Percentiles rank a stretch among this genome's conserved stretches.
Evolutionary conservation across 2,113 vertebrate genomes (phyloP).

Genomic region (Nerophis ophidion): DNA sequence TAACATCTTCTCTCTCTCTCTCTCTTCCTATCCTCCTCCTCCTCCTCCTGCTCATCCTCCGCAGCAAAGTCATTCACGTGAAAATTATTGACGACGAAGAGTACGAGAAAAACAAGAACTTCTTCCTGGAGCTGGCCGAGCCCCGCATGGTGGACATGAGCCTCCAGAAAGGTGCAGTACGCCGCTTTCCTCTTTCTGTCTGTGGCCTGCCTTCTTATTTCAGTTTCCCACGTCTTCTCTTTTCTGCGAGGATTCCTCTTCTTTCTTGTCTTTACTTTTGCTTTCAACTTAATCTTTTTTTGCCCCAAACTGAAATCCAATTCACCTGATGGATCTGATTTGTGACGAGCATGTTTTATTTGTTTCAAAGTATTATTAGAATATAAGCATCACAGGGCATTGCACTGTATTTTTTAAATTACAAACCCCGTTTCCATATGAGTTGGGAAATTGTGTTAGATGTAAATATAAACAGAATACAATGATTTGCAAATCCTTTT

Average conservation of each 20-base stretch:
- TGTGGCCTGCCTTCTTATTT: background rate
- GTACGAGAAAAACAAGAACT: constrained; percentile 99
- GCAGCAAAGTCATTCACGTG: constrained; percentile 98
- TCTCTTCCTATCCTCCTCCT: constrained; percentile 21
- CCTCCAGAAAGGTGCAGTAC: constrained; percentile 75
- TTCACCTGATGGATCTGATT: too few relatives aligned
- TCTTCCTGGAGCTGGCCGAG: constrained; percentile 99
- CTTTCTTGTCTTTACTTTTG: too few relatives aligned
- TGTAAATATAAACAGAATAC: too few relatives aligned
- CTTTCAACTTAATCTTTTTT: too few relatives aligned
- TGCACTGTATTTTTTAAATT: too few relatives aligned
- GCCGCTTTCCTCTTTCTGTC: constrained; percentile 11
- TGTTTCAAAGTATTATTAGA: too few relatives aligned
- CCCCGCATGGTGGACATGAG: constrained; percentile 82
- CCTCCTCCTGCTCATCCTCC: constrained; percentile 61
- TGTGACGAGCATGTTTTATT: too few relatives aligned
- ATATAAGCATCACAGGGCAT: too few relatives aligned
- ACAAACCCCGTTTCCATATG: too few relatives aligned
- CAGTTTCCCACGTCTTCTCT: constrained; percentile 25
- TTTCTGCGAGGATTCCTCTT: constrained; percentile 22
- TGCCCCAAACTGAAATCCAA: too few relatives aligned
- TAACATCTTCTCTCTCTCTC: constrained; percentile 58
- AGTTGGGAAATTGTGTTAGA: too few relatives aligned
- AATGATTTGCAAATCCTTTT: too few relatives aligned
- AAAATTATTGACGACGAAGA: constrained; percentile 99